Percentiles rank a stretch among this genome's conserved stretches.
phyloP scores from a whole-genome alignment of 1,140 invertebrate species.

The Calliopsis andreniformis region DNA sequence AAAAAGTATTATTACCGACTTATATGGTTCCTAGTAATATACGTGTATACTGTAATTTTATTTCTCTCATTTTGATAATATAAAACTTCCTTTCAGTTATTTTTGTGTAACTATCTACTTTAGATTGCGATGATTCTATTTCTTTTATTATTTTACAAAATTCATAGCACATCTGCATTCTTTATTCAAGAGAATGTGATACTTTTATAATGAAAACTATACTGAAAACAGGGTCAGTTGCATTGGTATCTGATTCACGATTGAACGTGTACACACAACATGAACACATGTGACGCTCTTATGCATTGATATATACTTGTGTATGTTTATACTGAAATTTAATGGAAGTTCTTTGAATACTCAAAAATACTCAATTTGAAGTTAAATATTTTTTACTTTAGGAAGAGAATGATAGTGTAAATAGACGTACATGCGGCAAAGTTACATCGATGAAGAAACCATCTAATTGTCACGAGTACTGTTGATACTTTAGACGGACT shows the following conservation, averaged over 20 bases:
- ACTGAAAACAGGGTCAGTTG: not conserved
- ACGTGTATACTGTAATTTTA: not conserved
- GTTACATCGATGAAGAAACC: not conserved
- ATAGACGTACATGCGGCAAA: not conserved
- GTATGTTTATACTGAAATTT: not conserved
- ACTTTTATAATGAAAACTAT: not conserved
- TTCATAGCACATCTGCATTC: not conserved
- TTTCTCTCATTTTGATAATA: slow-evolving; percentile 10
- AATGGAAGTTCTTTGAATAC: not conserved
- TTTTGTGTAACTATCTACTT: slow-evolving; percentile 7
- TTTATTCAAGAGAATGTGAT: not conserved
- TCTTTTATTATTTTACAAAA: slow-evolving; percentile 2
- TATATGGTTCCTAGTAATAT: too few species aligned
- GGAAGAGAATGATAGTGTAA: too few species aligned
- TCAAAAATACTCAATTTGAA: not conserved
- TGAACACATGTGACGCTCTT: not conserved
- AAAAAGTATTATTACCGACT: not conserved
- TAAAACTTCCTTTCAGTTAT: not conserved
- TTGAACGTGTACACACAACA: not conserved
- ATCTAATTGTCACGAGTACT: not conserved
- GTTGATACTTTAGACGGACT: not conserved
- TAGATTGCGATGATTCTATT: not conserved
- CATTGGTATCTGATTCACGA: not conserved
- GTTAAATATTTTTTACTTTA: not conserved
- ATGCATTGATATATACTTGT: not conserved